Evolutionary conservation across 2,888 invertebrate genomes (phyloP), one percentile per base, ranked within the genome.

Genomic region (Rhodophaea formosa): DNA sequence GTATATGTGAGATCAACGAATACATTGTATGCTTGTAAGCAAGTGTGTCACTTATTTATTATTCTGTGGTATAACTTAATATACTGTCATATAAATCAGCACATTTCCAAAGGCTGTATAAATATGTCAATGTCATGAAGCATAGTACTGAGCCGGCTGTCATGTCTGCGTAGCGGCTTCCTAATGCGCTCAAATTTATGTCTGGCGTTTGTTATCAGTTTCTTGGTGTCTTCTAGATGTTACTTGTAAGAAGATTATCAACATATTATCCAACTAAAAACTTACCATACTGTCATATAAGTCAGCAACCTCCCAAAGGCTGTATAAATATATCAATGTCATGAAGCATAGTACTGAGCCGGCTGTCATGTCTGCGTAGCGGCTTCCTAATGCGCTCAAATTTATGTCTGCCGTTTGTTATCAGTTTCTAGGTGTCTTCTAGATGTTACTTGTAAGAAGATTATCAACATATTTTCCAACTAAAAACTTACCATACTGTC

Each of bases 121-220:
- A 47, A 47, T 29, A 29, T 29, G 30, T 47, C 46, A 47, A 47
- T 47, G n/a, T 47, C 47, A 30, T 47, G 29, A 47, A 47, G 47
- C 29, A 29, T 47, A 47, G 47, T 47, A 30, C 47, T 47, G 47
- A 47, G 7, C 1, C 29, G 29, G 12, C 29, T 47, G 47, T 47
- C 47, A 47, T 47, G 29, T 47, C 29, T 47, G 47, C n/a, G 30
- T 47, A n/a, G 47, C 17, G 47, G 47, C 29, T 47, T 47, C 54
- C 53, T 62, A 64, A 64, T 59, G 55, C 59, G 45, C 43, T 39
- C 59, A 62, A 61, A 64, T 64, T 64, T 64, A 64, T 64, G n/a
- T n/a, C n/a, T n/a, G n/a, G n/a, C n/a, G n/a, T n/a, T n/a, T n/a
- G n/a, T n/a, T n/a, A n/a, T n/a, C n/a, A n/a, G n/a, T n/a, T n/a